A percentile compares a stretch with the other conserved stretches of the same genome.
These are phyloP conservation scores for Coranthus polyacanthus DNA, from an alignment of 2,797 vertebrate genomes.

Conservation along the genomic window DNA sequence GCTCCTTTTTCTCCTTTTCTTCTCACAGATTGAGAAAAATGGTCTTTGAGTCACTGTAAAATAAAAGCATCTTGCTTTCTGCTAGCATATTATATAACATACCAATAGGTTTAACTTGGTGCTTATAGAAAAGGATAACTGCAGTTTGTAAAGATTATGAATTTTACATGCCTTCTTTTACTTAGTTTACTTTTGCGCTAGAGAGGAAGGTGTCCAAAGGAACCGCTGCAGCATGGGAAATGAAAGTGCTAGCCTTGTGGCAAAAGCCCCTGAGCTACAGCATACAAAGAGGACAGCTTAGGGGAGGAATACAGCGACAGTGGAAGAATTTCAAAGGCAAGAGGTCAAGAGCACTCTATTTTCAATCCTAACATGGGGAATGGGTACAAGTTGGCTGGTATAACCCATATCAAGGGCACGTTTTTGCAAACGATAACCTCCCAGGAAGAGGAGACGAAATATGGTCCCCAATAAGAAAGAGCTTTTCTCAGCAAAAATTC, in stretches of 20 bases:
- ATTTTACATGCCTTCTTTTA: constrained; percentile 40
- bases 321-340: constrained; percentile 75
- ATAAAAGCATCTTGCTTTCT: constrained; percentile 41
- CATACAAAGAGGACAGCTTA: constrained; percentile 71
- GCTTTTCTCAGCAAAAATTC: constrained; percentile 73
- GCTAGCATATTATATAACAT: constrained; percentile 35
- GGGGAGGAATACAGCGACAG: constrained; percentile 62
- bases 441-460: constrained; percentile 63
- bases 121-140: constrained; percentile 38
- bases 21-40: constrained; percentile 51
- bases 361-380: constrained; percentile 77
- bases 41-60: constrained; percentile 65
- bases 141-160: constrained; percentile 33
- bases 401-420: constrained; percentile 76
- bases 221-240: constrained; percentile 44
- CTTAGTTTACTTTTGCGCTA: constrained; percentile 39
- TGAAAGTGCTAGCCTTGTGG: constrained; percentile 63
- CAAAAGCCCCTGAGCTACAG: constrained; percentile 65
- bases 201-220: constrained; percentile 18
- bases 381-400: constrained; percentile 66
- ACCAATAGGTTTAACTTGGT: constrained; percentile 35
- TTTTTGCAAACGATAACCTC: constrained; percentile 78
- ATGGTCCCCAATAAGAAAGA: constrained; percentile 55
- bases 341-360: constrained; percentile 83
- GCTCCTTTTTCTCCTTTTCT: too few species aligned